phyloP scores from a whole-genome alignment of 2,113 vertebrate species.

The Pelecanoides urinatrix region DNA sequence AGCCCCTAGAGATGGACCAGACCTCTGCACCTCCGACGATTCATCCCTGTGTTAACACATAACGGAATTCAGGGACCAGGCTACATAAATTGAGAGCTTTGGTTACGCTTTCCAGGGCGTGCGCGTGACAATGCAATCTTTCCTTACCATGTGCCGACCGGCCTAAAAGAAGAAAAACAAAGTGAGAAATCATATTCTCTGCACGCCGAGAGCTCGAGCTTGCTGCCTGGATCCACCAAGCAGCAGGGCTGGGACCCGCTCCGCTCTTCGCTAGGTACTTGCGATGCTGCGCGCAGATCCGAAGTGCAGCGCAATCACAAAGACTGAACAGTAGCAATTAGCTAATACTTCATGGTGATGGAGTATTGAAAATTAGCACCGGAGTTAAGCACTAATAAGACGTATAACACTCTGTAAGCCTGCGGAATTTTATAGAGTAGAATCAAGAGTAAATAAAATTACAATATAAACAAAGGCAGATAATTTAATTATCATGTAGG shows the following conservation, averaged over 20 bases:
- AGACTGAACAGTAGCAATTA: constrained; percentile 36
- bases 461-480: constrained; percentile 70
- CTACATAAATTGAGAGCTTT: background rate
- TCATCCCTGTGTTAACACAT: fast-evolving
- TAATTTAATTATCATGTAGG: constrained; percentile 73
- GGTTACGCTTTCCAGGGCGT: background rate
- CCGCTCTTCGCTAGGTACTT: fast-evolving
- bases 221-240: background rate
- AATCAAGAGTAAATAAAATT: constrained; percentile 73
- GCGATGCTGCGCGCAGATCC: fast-evolving
- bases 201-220: fast-evolving
- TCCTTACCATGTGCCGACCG: background rate
- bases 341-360: background rate
- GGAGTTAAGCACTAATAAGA: background rate
- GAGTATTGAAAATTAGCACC: constrained; percentile 19
- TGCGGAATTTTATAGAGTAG: constrained; percentile 25
- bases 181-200: background rate
- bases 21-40: background rate
- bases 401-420: background rate
- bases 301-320: background rate
- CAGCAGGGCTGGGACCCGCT: background rate
- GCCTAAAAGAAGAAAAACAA: background rate
- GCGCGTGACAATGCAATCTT: fast-evolving
- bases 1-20: background rate
- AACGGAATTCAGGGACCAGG: background rate